Base-by-base conservation (phyloP, 2,113 vertebrate species). In the Dissostichus mawsoni region DNA sequence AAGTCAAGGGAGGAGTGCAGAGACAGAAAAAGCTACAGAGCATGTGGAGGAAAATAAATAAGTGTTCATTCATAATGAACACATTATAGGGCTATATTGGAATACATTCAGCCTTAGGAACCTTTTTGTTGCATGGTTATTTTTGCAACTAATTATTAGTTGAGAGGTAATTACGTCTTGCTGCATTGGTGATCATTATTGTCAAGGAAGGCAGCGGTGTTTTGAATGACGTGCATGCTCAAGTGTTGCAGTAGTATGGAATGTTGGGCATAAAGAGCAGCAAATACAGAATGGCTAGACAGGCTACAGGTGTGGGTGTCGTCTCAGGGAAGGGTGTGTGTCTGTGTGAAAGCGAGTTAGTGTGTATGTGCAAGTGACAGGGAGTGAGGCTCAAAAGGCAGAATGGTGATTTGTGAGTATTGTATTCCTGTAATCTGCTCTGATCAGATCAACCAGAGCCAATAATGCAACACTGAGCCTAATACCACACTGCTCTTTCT, bases 351-450 rank as follows among this genome's bases (percentile, higher is more conserved):
- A 33, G 61, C 25, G 59, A 52, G 66, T 61, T 68, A 69, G 69
- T 69, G 69, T 85, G 69, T 79, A 65, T 13, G 36, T 77, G 63
- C 53, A 3, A 57, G 82, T 73, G 84, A 85, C 69, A 75, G 77
- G 68, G 78, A 70, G 79, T 70, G 80, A 86, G 80, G 78, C 82
- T 87, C 72, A 80, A 86, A 76, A 86, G 80, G 88, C 75, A 80
- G 80, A 86, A 71, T 79, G 70, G 81, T 91, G 90, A 93, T 93
- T 91, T 92, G 92, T 86, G 88, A 90, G 90, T 86, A 93, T 93
- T 93, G 92, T 90, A 92, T 94, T 94, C 87, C 90, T 94, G 87
- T 95, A 93, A 95, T 95, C 92, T 93, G 83, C 87, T 93, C 91
- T 85, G 90, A 94, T 95, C 93, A 93, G 90, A 94, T 92, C 92